A percentile compares a stretch with the other conserved stretches of the same genome.
phyloP scores from a whole-genome alignment of 2,797 vertebrate species.

The Momotus momota region DNA sequence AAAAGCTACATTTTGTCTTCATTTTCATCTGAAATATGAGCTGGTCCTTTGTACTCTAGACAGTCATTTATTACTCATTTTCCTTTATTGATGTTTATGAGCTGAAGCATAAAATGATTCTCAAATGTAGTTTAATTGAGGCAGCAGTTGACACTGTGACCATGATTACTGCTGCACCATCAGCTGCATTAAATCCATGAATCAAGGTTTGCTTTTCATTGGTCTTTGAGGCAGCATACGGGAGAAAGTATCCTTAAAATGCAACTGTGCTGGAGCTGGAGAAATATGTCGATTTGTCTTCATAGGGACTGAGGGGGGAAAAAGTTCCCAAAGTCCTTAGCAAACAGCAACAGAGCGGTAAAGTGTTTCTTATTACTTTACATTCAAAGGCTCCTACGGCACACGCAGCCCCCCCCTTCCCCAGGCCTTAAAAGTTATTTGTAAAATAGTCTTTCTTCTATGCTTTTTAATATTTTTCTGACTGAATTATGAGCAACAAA shows the following conservation, averaged over 20 bases:
- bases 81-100: conserved; percentile 90
- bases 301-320: conserved; percentile 62
- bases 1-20: conserved; percentile 90
- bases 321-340: conserved; percentile 50
- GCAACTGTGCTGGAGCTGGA: conserved; percentile 74
- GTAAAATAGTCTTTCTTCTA: conserved; percentile 13
- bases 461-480: conserved; percentile 33
- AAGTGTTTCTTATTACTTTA: conserved; percentile 58
- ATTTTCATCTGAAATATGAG: conserved; percentile 91
- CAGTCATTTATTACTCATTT: conserved; percentile 89
- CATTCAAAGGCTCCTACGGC: background rate
- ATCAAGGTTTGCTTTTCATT: conserved; percentile 80
- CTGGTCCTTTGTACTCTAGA: conserved; percentile 87
- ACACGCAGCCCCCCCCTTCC: no score
- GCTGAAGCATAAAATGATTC: conserved; percentile 87
- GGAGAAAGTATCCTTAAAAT: conserved; percentile 76
- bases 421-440: background rate
- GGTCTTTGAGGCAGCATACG: conserved; percentile 70
- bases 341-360: conserved; percentile 52
- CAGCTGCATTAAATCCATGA: conserved; percentile 78
- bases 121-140: conserved; percentile 88
- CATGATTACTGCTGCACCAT: conserved; percentile 80
- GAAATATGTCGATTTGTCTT: conserved; percentile 82
- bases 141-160: conserved; percentile 85
- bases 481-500: conserved; percentile 40